phyloP scores from a whole-genome alignment of 1,140 invertebrate species.

The Plutomurus gul region DNA sequence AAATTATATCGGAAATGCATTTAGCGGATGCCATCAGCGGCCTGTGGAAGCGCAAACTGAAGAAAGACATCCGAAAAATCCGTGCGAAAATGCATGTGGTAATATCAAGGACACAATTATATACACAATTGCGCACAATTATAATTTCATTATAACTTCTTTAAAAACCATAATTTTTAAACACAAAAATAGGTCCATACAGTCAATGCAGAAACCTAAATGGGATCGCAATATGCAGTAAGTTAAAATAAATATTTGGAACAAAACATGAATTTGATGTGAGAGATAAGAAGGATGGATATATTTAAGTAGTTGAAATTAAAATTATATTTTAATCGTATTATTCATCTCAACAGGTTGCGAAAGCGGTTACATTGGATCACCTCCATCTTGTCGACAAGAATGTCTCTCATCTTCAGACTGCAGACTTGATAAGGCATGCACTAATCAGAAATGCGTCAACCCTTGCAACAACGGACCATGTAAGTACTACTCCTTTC shows the following conservation, averaged over 20 bases:
- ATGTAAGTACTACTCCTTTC: too few relatives aligned
- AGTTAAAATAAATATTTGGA: too few relatives aligned
- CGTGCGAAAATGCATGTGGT: slow-evolving; percentile 76
- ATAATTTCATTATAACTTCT: too few relatives aligned
- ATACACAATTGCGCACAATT: too few relatives aligned
- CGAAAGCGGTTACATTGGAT: slow-evolving; percentile 67
- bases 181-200: too few relatives aligned
- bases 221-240: slow-evolving; percentile 73
- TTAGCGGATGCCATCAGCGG: slow-evolving; percentile 68
- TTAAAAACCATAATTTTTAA: too few relatives aligned
- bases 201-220: slow-evolving; percentile 67
- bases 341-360: too few relatives aligned
- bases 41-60: neutral
- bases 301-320: neutral
- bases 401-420: slow-evolving; percentile 73
- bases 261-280: too few relatives aligned
- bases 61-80: slow-evolving; percentile 57
- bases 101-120: too few relatives aligned
- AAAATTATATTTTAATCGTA: neutral
- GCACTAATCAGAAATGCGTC: slow-evolving; percentile 76
- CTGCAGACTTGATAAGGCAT: slow-evolving; percentile 68
- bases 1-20: too few relatives aligned
- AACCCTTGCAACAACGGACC: slow-evolving; percentile 81
- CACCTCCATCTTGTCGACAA: slow-evolving; percentile 66
- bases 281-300: slow-evolving; percentile 52